These are phyloP conservation scores for Belgica antarctica DNA, from an alignment of 2,888 invertebrate genomes.

Conservation along the genomic window DNA sequence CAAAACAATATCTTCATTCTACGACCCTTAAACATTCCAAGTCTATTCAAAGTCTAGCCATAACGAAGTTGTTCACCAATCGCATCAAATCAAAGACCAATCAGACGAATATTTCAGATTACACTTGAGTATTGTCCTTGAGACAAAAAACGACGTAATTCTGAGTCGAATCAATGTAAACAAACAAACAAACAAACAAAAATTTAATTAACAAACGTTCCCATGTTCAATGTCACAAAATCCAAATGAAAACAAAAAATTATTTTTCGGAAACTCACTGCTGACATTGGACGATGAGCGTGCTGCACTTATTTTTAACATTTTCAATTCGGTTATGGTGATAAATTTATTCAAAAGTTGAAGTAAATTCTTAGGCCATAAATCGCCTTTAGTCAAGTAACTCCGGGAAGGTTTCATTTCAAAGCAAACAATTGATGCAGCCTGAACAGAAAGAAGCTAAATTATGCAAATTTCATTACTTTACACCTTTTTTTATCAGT, in stretches of 20 bases:
- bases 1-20: too few species aligned
- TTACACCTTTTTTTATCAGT: slow-evolving; percentile 13
- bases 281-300: neutral
- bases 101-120: too few species aligned
- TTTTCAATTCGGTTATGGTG: slow-evolving; percentile 17
- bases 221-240: slow-evolving; percentile 11
- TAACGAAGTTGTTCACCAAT: too few species aligned
- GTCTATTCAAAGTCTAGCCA: too few species aligned
- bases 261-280: neutral
- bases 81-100: too few species aligned
- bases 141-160: too few species aligned
- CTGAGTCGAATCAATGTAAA: too few species aligned
- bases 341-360: neutral
- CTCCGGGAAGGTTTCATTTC: neutral
- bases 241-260: neutral
- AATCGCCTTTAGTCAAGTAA: neutral
- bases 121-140: too few species aligned
- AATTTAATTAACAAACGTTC: too few species aligned
- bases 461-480: slow-evolving; percentile 16
- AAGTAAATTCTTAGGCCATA: neutral
- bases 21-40: too few species aligned
- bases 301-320: slow-evolving; percentile 13
- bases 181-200: too few species aligned
- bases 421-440: slow-evolving; percentile 10
- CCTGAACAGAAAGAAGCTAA: neutral